phyloP scores from a whole-genome alignment of 2,797 vertebrate genomes.

The Oryzias dopingdopingensis region DNA sequence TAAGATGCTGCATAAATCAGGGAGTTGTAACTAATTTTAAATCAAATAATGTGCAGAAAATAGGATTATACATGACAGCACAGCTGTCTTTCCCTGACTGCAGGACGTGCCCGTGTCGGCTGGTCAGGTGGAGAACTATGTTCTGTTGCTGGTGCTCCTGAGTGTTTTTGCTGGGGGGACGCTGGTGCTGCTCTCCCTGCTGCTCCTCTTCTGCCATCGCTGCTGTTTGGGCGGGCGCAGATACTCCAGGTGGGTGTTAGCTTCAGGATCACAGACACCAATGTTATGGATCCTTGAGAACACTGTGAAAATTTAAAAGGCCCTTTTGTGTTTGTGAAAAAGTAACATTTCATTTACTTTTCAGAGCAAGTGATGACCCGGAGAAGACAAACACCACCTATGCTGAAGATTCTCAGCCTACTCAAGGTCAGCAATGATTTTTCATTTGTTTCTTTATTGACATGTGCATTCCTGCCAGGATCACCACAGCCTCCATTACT shows the following conservation, averaged over 20 bases:
- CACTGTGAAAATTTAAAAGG: conserved; percentile 17
- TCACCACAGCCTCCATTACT: conserved; percentile 12
- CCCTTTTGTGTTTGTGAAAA: conserved; percentile 2
- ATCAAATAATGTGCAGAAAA: background rate
- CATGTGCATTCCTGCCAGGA: background rate
- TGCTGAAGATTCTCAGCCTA: conserved; percentile 87
- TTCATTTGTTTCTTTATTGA: background rate
- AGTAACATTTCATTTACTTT: conserved; percentile 14
- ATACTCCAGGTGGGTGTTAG: conserved; percentile 83
- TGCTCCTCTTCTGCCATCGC: conserved; percentile 88
- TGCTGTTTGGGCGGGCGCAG: conserved; percentile 86
- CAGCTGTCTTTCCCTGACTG: background rate
- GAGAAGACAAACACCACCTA: conserved; percentile 96
- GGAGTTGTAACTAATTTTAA: too few species aligned
- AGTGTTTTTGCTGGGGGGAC: conserved; percentile 89
- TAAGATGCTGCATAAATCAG: background rate
- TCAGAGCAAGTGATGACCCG: conserved; percentile 90
- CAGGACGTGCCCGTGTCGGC: conserved; percentile 77
- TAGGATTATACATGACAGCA: background rate
- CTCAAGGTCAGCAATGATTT: conserved; percentile 81
- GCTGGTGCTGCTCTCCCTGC: conserved; percentile 86
- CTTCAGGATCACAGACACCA: conserved; percentile 15
- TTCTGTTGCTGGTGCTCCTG: conserved; percentile 86
- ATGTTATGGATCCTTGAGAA: conserved; percentile 8
- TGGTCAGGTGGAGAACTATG: conserved; percentile 84